Evolutionary conservation across 2,797 vertebrate species (phyloP).

Genomic region (Argentina silus): DNA sequence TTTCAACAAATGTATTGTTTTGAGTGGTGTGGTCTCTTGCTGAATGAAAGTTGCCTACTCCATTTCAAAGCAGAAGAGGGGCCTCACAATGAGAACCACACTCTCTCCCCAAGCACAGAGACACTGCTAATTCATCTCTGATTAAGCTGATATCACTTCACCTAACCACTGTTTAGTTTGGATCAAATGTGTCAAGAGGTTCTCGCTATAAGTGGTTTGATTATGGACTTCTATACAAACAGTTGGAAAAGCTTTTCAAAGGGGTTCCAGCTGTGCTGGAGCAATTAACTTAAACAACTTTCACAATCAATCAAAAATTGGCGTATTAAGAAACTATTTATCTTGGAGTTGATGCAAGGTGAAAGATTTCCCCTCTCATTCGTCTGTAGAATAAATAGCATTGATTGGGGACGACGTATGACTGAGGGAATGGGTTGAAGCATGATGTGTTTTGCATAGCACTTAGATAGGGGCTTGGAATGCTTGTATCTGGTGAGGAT

Average conservation of each 20-base stretch:
- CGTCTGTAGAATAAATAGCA: slow-evolving; percentile 31
- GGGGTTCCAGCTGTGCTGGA: slow-evolving; percentile 35
- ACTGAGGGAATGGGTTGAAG: slow-evolving; percentile 13
- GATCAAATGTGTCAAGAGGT: slow-evolving; percentile 22
- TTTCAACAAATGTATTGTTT: slow-evolving; percentile 24
- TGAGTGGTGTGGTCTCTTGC: slow-evolving; percentile 19
- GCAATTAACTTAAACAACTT: slow-evolving; percentile 52
- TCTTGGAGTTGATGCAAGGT: slow-evolving; percentile 47
- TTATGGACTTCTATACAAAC: slow-evolving; percentile 57
- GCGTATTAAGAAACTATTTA: slow-evolving; percentile 53
- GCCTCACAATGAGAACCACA: slow-evolving; percentile 23
- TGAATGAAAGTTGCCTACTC: slow-evolving; percentile 8
- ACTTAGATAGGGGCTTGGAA: neutral
- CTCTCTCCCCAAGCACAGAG: slow-evolving; percentile 16
- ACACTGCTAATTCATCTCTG: slow-evolving; percentile 14
- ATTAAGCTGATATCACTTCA: slow-evolving; percentile 44
- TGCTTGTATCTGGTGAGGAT: slow-evolving; percentile 7
- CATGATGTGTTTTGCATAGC: slow-evolving; percentile 36
- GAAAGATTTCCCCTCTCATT: slow-evolving; percentile 22
- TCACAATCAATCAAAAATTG: slow-evolving; percentile 36
- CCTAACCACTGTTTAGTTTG: slow-evolving; percentile 43
- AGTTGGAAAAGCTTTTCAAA: slow-evolving; percentile 32
- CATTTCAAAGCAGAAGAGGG: slow-evolving; percentile 42
- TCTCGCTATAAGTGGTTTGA: slow-evolving; percentile 38
- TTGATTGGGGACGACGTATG: slow-evolving; percentile 19